phyloP scores from a whole-genome alignment of 1,140 invertebrate genomes.

The Drosophila oshimai region DNA sequence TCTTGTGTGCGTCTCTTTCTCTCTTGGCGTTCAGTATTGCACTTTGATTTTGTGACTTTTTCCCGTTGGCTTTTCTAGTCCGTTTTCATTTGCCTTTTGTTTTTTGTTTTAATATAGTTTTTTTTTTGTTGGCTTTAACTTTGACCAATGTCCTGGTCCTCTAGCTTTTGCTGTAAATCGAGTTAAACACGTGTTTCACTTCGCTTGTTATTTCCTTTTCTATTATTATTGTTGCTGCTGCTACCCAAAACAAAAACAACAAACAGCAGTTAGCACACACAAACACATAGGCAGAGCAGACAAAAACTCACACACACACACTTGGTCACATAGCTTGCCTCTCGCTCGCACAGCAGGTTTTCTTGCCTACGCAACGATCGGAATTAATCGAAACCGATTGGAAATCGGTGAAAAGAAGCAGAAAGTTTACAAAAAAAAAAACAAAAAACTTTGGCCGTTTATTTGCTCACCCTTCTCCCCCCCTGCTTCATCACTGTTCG shows the following conservation, averaged over 20 bases:
- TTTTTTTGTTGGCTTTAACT: constrained; percentile 22
- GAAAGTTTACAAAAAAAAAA: constrained; percentile 6
- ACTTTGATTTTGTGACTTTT: constrained; percentile 32
- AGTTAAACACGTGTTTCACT: constrained; percentile 51
- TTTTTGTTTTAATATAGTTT: neutral
- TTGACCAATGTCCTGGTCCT: constrained; percentile 52
- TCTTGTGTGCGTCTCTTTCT: constrained; percentile 25
- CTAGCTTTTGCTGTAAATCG: neutral
- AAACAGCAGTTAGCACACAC: constrained; percentile 37
- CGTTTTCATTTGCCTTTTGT: constrained; percentile 1
- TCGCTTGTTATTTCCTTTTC: constrained; percentile 1
- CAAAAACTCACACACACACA: constrained; percentile 18
- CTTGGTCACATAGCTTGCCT: neutral
- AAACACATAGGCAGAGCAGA: constrained; percentile 7
- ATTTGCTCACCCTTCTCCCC: neutral
- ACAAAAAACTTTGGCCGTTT: neutral
- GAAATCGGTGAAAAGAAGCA: constrained; percentile 1
- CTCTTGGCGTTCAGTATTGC: constrained; percentile 22
- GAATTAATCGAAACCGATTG: constrained; percentile 9
- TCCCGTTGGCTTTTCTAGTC: constrained; percentile 13
- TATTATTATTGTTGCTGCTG: constrained; percentile 6
- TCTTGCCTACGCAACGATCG: constrained; percentile 32
- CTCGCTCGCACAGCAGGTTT: constrained; percentile 24
- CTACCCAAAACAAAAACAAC: constrained; percentile 43
- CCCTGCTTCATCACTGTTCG: neutral